Evolutionary conservation across 1,140 invertebrate species (phyloP).

Genomic region (Neotoxoptera formosana): DNA sequence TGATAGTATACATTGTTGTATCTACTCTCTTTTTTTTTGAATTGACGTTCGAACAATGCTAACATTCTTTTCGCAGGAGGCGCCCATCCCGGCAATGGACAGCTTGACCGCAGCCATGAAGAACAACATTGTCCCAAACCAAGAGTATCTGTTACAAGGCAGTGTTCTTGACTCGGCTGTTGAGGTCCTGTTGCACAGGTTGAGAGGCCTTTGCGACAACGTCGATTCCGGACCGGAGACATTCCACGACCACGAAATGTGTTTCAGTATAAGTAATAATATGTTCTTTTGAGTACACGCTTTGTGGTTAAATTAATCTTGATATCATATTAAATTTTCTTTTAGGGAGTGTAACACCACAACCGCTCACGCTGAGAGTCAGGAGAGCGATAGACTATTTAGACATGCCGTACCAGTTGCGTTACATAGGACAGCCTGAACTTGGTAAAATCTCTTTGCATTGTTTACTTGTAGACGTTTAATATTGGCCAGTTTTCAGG

Average conservation of each 20-base stretch:
- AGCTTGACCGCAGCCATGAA: conserved; percentile 78
- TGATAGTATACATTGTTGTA: neutral
- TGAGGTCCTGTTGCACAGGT: conserved; percentile 88
- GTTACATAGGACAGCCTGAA: conserved; percentile 91
- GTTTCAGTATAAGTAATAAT: conserved; percentile 74
- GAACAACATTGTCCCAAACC: conserved; percentile 84
- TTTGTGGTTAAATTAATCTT: neutral
- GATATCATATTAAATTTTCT: neutral
- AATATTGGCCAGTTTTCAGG: conserved; percentile 63
- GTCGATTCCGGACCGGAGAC: conserved; percentile 88
- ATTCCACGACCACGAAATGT: conserved; percentile 91
- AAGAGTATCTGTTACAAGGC: conserved; percentile 63
- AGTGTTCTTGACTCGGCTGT: conserved; percentile 86
- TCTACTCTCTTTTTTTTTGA: neutral
- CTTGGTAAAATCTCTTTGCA: conserved; percentile 65
- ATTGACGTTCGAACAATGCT: neutral
- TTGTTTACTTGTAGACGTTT: conserved; percentile 24
- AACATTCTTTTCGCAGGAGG: neutral
- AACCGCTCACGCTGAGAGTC: conserved; percentile 76
- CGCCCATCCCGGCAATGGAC: conserved; percentile 76
- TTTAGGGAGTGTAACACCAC: conserved; percentile 66
- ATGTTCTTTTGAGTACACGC: too few species aligned
- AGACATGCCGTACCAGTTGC: conserved; percentile 84
- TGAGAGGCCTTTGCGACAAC: conserved; percentile 93
- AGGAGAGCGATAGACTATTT: conserved; percentile 76